Base-by-base conservation (phyloP, 1,140 invertebrate genomes). In the Drosophila rhopaloa region DNA sequence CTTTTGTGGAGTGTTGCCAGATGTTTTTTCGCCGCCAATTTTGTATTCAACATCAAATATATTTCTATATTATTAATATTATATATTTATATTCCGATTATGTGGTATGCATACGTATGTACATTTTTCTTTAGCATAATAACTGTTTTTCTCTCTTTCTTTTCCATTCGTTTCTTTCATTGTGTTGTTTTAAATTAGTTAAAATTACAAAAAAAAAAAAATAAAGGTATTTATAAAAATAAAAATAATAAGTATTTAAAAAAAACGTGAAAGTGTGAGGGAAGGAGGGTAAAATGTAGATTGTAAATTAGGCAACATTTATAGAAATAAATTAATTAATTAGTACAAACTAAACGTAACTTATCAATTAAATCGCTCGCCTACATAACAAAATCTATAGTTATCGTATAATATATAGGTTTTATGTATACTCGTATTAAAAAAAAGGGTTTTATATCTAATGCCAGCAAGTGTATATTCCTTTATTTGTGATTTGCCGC, bases 271-370 rank as follows among this genome's bases (percentile, higher is more conserved):
- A 44, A 27, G 2, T 35, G 55, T 66, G 24, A n/a, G 59, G 43
- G 13, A 14, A 43, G 58, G 32, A 53, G 35, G 32, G 27, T 32
- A 40, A 38, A 46, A 38, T 41, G 44, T 41, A 29, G 35, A 37
- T 48, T 50, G 58, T 59, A 79, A 65, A 79, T 55, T 79, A 79
- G 47, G 50, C 76, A 74, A 67, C 71, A 62, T 61, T 40, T 59
- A 63, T 72, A 60, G 62, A 81, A 83, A 83, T 83, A 83, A 83
- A 83, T 83, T 84, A 83, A 79, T 83, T 68, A 48, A 84, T 83
- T 83, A 83, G 80, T 83, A 79, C 61, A 80, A 84, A 83, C 71
- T 83, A 83, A 79, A 43, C 47, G 40, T 76, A 70, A 76, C 80
- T 83, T 83, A 79, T 35, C 19, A 24, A 38, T 40, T 32, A 57